Percentiles rank a stretch among this genome's conserved stretches.
These are phyloP conservation scores for Dicrurus megarhynchus DNA, from an alignment of 2,113 vertebrate species.

Conservation along the genomic window DNA sequence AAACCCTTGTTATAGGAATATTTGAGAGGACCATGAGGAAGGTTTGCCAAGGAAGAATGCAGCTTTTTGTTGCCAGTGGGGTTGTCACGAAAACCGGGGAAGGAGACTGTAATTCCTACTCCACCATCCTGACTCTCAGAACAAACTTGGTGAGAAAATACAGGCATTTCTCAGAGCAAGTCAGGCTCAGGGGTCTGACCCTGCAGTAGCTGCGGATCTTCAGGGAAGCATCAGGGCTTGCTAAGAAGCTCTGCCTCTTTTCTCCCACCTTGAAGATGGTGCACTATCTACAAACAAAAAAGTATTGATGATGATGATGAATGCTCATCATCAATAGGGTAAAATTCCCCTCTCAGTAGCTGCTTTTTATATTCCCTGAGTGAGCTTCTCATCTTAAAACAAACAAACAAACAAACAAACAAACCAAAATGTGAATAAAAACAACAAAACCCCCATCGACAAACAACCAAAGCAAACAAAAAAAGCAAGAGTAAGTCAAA, in stretches of 20 bases:
- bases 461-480: background rate
- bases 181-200: background rate
- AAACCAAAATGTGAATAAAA: background rate
- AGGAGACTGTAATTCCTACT: background rate
- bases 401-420: background rate
- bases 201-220: background rate
- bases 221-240: background rate
- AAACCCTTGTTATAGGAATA: background rate
- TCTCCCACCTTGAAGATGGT: background rate
- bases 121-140: background rate
- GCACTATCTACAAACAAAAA: background rate
- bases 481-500: background rate
- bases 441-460: background rate
- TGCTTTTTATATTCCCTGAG: background rate
- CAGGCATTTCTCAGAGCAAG: background rate
- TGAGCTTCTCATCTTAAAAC: background rate
- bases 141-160: background rate
- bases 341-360: background rate
- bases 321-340: background rate
- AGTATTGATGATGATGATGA: background rate
- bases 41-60: background rate
- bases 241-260: background rate
- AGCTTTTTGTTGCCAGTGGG: background rate
- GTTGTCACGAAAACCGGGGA: background rate
- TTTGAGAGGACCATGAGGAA: background rate